Base-by-base conservation (phyloP, 2,113 vertebrate genomes). In the Lophotis ruficrista region DNA sequence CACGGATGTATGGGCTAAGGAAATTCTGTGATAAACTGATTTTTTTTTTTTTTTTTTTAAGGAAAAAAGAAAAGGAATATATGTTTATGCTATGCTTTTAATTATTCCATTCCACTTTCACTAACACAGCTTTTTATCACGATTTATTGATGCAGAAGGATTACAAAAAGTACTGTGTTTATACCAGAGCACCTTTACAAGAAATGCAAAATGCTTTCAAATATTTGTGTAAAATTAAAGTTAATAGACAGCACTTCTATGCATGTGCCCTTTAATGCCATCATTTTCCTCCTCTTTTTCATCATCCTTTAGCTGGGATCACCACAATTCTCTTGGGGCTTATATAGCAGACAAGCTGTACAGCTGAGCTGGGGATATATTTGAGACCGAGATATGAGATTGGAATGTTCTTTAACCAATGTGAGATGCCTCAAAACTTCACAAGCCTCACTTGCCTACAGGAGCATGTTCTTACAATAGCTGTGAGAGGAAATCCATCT, bases 1-100 rank as follows among this genome's bases (percentile, higher is more conserved):
- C 4, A 19, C 21, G 47, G 47, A 48, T 21, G 21, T 7, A n/a
- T 9, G 13, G 33, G 21, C 38, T 75, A 68, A 60, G 47, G 56
- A 89, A 89, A 86, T 70, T 69, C 41, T 65, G 10, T 48, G 4
- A 25, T 61, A 53, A 65, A 48, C 19, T 19, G 16, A 27, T 23
- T 54, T 33, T 21, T 69, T 38, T 33, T 25, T 62, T 75, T 64
- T 16, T 4, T 43, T 43, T 43, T 43, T 43, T 43, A 15, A 15
- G 20, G 7, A 1, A 2, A 4, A 12, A 28, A 27, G 7, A 22
- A 35, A 24, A 6, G 1, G 43, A 19, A 12, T 41, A 5, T 38
- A 14, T 22, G 10, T 69, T 68, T 77, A 14, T 0, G 2, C 14
- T 48, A 14, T 5, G 2, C 3, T 80, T 87, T 72, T 72, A 76